Conservation (phyloP, 2,888 invertebrate species). For the Drosophila melanosoma region DNA sequence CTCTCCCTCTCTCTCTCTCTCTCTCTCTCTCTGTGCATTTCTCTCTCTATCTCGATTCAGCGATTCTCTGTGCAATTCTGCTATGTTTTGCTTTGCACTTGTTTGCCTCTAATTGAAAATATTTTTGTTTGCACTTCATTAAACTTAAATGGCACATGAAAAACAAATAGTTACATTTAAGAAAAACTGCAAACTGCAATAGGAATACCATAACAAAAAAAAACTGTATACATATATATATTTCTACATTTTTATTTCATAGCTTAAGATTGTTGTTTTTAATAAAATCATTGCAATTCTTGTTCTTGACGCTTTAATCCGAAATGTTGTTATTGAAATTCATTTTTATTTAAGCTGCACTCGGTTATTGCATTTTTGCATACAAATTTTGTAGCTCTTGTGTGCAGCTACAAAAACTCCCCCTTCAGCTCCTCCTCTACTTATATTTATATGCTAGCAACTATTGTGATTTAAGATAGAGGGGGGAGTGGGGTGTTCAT, state of each 20-base stretch:
- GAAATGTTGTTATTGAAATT: constrained; percentile 80
- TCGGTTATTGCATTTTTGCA: constrained; percentile 78
- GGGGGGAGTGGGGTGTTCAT: neutral
- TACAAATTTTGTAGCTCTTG: constrained; percentile 68
- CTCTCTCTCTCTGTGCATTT: neutral
- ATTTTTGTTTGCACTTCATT: constrained; percentile 80
- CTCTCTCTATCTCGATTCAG: neutral
- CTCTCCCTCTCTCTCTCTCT: constrained; percentile 17
- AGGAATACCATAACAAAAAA: constrained; percentile 33
- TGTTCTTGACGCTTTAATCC: constrained; percentile 59
- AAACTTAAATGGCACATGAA: constrained; percentile 59
- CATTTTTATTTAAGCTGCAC: constrained; percentile 78
- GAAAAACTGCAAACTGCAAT: constrained; percentile 23
- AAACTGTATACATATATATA: neutral
- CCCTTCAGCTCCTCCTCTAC: constrained; percentile 16
- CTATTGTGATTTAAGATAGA: constrained; percentile 37
- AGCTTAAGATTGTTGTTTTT: constrained; percentile 34
- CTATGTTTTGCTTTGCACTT: constrained; percentile 28
- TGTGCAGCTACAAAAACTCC: constrained; percentile 30
- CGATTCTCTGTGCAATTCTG: neutral
- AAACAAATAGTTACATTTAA: constrained; percentile 28
- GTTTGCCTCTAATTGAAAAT: constrained; percentile 73
- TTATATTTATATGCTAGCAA: constrained; percentile 78
- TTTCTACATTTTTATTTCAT: constrained; percentile 38
- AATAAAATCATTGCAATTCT: constrained; percentile 6